These are phyloP conservation scores for Barnardius zonarius DNA, from an alignment of 2,113 vertebrate species.

Conservation along the genomic window DNA sequence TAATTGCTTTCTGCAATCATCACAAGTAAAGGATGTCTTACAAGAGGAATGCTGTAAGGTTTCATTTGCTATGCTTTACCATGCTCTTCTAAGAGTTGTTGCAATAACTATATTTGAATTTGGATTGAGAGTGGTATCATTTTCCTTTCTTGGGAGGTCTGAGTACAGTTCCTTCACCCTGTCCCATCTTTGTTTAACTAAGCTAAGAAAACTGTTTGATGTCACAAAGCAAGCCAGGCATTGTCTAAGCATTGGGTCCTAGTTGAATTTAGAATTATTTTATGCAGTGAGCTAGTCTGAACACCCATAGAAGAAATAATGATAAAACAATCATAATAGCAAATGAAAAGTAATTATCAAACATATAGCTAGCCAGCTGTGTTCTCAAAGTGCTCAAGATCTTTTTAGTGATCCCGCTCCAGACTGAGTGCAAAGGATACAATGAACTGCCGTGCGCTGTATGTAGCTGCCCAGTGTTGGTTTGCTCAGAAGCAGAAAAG, in stretches of 20 bases:
- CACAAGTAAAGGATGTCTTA: not conserved
- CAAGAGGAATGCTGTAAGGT: not conserved
- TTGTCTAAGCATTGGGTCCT: not conserved
- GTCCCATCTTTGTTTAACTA: not conserved
- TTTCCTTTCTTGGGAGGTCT: not conserved
- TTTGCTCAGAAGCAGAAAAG: not conserved
- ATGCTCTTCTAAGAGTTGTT: not conserved
- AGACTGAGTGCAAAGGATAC: not conserved
- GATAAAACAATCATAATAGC: not conserved
- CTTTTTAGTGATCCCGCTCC: not conserved
- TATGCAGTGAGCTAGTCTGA: not conserved
- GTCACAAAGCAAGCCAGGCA: not conserved
- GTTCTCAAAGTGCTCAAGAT: not conserved
- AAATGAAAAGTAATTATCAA: not conserved
- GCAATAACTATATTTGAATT: not conserved
- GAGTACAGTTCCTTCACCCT: not conserved
- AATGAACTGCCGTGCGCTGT: not conserved
- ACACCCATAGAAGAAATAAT: not conserved
- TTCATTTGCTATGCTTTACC: not conserved
- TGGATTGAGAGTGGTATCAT: not conserved
- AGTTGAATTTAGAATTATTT: not conserved
- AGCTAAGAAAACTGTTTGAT: not conserved
- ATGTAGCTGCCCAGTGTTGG: not conserved
- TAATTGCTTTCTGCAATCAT: not conserved
- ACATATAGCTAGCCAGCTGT: not conserved